Evolutionary conservation across 2,113 vertebrate species (phyloP).

Genomic region (Sciurus niger): DNA sequence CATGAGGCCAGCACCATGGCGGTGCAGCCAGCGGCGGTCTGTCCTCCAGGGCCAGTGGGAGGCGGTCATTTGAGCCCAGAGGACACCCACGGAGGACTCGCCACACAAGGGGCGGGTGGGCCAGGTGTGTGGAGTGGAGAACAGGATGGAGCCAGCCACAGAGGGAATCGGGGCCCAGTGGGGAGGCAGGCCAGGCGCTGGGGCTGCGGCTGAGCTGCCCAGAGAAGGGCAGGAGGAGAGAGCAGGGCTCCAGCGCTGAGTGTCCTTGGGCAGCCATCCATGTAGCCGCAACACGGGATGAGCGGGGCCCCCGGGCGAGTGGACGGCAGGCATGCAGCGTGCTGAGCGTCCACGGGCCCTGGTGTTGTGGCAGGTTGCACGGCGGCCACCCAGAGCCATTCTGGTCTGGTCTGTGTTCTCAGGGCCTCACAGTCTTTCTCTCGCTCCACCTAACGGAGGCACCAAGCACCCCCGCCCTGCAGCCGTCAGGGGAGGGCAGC

Average conservation of each 20-base stretch:
- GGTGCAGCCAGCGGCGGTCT: neutral
- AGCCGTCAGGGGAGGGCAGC: too few species aligned
- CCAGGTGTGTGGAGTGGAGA: neutral
- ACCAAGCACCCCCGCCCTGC: too few species aligned
- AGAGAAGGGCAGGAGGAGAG: too few species aligned
- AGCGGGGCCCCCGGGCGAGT: fast-evolving
- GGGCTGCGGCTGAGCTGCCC: too few species aligned
- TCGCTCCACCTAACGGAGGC: fast-evolving
- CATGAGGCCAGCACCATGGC: fast-evolving
- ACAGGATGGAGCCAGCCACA: fast-evolving
- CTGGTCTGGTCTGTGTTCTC: neutral
- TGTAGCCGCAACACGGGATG: fast-evolving
- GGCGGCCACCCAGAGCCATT: fast-evolving
- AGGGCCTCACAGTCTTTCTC: fast-evolving
- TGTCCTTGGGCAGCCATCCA: too few species aligned
- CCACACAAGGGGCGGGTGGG: fast-evolving
- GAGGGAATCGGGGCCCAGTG: fast-evolving
- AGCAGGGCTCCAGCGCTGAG: too few species aligned
- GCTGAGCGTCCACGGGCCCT: fast-evolving
- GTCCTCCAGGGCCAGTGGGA: too few species aligned
- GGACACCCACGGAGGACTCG: neutral
- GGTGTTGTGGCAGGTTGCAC: neutral
- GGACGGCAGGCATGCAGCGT: neutral
- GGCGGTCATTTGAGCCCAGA: fast-evolving
- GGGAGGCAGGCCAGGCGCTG: too few species aligned